phyloP scores from a whole-genome alignment of 2,888 invertebrate species.

The Kryphioiulus occultus region DNA sequence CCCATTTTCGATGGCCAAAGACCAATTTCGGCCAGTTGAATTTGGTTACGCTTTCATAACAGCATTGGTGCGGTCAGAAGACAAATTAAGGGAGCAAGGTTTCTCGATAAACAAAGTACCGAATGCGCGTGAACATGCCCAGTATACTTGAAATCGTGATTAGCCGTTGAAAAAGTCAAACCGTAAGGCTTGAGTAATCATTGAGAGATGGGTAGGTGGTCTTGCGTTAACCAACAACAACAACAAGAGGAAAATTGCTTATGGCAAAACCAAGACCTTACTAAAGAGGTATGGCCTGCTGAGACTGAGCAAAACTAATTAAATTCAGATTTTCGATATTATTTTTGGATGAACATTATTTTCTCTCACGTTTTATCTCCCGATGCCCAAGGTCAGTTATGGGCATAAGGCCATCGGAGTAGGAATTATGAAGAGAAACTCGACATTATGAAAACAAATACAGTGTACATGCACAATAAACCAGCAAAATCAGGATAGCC shows the following conservation, averaged over 20 bases:
- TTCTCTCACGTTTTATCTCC: neutral
- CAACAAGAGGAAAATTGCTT: neutral
- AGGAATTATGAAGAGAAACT: neutral
- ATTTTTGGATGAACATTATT: neutral
- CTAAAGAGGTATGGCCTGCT: neutral
- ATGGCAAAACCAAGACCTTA: neutral
- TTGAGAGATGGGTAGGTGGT: constrained; percentile 2
- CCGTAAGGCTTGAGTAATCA: constrained; percentile 22
- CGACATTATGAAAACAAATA: neutral
- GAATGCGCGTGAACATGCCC: neutral
- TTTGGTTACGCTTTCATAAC: constrained; percentile 1
- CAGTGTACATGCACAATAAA: too few relatives aligned
- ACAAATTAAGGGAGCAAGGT: constrained; percentile 36
- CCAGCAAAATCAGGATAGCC: too few relatives aligned
- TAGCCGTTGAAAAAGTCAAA: neutral
- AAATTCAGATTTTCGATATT: neutral
- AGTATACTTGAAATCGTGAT: neutral
- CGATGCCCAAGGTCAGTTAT: neutral
- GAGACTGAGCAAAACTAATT: neutral
- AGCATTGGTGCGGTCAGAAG: constrained; percentile 21
- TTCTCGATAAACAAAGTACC: neutral
- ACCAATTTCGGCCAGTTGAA: neutral
- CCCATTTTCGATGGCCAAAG: constrained; percentile 14
- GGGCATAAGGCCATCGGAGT: neutral
- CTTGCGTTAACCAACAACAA: neutral